phyloP scores from a whole-genome alignment of 2,797 vertebrate species.

The Lutjanus campechanus region DNA sequence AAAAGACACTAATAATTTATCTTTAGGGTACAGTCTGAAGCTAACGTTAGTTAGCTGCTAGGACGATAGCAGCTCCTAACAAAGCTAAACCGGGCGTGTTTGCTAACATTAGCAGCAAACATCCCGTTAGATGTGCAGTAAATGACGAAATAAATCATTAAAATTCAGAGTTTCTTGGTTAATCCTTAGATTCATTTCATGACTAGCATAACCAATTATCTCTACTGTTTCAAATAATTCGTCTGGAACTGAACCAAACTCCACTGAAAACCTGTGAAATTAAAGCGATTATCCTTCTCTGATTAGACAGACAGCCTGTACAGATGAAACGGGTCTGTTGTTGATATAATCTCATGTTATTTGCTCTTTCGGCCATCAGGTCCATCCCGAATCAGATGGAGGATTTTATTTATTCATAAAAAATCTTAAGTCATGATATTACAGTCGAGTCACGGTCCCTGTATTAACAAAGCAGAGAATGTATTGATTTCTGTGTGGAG shows the following conservation, averaged over 20 bases:
- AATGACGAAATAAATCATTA: background rate
- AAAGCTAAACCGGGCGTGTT: background rate
- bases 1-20: background rate
- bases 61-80: background rate
- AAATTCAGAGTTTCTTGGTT: too few relatives aligned
- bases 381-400: background rate
- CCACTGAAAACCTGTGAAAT: background rate
- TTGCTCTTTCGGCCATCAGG: fast-evolving
- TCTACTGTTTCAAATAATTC: fast-evolving
- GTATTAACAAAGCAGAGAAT: background rate
- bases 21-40: background rate
- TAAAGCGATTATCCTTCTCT: fast-evolving
- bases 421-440: background rate
- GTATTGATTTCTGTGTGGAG: fast-evolving
- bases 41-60: background rate
- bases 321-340: fast-evolving
- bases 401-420: background rate
- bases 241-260: background rate
- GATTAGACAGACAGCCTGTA: fast-evolving
- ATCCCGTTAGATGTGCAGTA: background rate
- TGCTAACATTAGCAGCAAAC: background rate
- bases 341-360: background rate
- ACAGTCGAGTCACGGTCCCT: fast-evolving
- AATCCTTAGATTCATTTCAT: too few relatives aligned
- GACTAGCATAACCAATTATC: background rate